Conservation (phyloP, 2,797 vertebrate species). For the Cirrhinus mrigala region DNA sequence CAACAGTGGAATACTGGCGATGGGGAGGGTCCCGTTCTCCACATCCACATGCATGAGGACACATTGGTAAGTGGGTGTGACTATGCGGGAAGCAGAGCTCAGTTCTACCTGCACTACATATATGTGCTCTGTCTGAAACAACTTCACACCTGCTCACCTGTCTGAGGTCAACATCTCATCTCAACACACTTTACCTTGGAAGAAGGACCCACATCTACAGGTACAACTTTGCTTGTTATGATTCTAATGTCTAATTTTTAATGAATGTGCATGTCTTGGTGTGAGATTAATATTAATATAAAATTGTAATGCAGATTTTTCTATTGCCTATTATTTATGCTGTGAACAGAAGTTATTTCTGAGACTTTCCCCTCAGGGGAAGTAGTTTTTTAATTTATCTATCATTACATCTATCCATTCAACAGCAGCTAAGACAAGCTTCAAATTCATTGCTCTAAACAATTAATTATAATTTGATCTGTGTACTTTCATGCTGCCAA, state of each 20-base stretch:
- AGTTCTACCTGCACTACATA: constrained; percentile 75
- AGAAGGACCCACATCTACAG: constrained; percentile 64
- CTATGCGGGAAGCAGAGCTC: constrained; percentile 44
- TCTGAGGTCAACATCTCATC: constrained; percentile 50
- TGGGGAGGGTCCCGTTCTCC: constrained; percentile 48
- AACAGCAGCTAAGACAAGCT: background rate
- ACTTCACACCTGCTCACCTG: constrained; percentile 65
- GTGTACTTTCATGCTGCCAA: background rate
- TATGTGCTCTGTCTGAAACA: constrained; percentile 65
- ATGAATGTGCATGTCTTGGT: constrained; percentile 5
- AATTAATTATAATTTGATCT: background rate
- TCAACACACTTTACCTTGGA: constrained; percentile 64
- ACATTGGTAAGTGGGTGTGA: constrained; percentile 54
- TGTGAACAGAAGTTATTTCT: background rate
- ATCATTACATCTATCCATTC: background rate
- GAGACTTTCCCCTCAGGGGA: background rate
- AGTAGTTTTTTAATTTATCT: background rate
- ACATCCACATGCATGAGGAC: constrained; percentile 54
- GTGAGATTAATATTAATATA: constrained; percentile 6
- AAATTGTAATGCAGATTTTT: background rate
- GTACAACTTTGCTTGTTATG: constrained; percentile 67
- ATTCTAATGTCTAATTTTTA: background rate
- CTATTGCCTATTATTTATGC: background rate
- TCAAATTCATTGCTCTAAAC: background rate
- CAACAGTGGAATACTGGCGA: background rate